A percentile compares a stretch with the other conserved stretches of the same genome.
Conservation (phyloP, 2,888 invertebrate species). For the Eupelmus urozonus region DNA sequence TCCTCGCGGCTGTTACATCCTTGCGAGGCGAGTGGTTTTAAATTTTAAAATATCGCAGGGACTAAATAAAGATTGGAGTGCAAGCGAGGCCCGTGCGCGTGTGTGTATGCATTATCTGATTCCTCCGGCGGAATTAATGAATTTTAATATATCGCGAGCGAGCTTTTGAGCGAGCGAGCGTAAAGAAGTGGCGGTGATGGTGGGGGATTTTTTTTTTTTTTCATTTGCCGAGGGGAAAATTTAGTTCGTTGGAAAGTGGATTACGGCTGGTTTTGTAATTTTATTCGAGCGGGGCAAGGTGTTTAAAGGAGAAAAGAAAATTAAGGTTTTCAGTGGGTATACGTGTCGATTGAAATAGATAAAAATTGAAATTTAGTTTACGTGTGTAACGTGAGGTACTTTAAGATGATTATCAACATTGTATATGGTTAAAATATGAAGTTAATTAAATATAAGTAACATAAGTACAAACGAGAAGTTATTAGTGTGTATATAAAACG, state of each 20-base stretch:
- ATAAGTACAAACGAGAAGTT: too few species aligned
- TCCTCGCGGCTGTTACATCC: not conserved
- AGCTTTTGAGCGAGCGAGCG: not conserved
- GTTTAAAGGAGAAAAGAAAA: too few species aligned
- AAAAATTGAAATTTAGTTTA: not conserved
- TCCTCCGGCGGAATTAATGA: conserved; percentile 40
- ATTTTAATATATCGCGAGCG: conserved; percentile 19
- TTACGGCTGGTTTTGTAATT: too few species aligned
- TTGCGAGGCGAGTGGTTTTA: not conserved
- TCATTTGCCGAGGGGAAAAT: too few species aligned
- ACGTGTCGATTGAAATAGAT: too few species aligned
- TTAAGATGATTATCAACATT: not conserved
- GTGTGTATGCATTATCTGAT: conserved; percentile 32
- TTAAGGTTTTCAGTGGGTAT: too few species aligned
- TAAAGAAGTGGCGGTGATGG: too few species aligned
- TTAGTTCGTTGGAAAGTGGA: too few species aligned
- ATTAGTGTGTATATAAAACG: too few species aligned
- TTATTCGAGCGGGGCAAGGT: too few species aligned
- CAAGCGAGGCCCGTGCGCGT: not conserved
- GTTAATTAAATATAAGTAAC: conserved; percentile 9
- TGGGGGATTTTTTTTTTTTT: too few species aligned
- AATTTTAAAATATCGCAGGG: conserved; percentile 33
- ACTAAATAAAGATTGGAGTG: conserved; percentile 28
- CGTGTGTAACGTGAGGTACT: too few species aligned
- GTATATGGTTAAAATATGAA: not conserved